Base-by-base conservation (phyloP, 2,113 vertebrate genomes). In the Zosterops borbonicus region DNA sequence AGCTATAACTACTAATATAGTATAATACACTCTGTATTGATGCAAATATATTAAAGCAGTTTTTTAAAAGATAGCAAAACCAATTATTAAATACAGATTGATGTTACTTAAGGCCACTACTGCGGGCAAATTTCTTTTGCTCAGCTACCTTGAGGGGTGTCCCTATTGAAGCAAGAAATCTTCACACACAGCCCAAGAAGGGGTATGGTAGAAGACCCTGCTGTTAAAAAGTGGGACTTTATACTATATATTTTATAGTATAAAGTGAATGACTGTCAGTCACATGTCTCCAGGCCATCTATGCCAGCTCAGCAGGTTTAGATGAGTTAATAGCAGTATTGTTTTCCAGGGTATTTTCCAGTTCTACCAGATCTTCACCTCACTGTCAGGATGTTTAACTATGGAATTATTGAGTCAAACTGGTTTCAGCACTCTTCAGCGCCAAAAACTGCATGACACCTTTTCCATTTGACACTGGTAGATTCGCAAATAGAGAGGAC, bases 391-490 rank as follows among this genome's bases (percentile, higher is more conserved):
- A 15, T n/a, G 33, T 69, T 87, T 46, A 78, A 53, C 19, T 39
- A 53, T 24, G 27, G 18, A 62, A 28, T 5, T 69, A 9, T 7
- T 33, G 2, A 52, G 6, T 50, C 55, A 52, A 27, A 28, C 12
- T 44, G 2, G 5, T 46, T 69, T 62, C 23, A 53, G 33, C 14
- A 39, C 29, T 28, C 25, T 53, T 60, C 28, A 69, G 53, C 28
- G 20, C 6, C 46, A 68, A 60, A 69, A 68, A 29, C 21, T 12
- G 9, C 18, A 33, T 28, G 14, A 52, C 0, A 0, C 3, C 3
- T 69, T 52, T 37, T 44, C 4, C 4, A 10, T 60, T 46, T 4
- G 0, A 27, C 55, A 15, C 12, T 60, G 27, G 14, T 37, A 60
- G 14, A 44, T 53, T 52, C 39, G 18, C 9, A 52, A 77, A 23